Percentiles rank a stretch among this genome's conserved stretches.
Evolutionary conservation across 2,888 invertebrate genomes (phyloP).

Genomic region (Xanthorhoe spadicearia): DNA sequence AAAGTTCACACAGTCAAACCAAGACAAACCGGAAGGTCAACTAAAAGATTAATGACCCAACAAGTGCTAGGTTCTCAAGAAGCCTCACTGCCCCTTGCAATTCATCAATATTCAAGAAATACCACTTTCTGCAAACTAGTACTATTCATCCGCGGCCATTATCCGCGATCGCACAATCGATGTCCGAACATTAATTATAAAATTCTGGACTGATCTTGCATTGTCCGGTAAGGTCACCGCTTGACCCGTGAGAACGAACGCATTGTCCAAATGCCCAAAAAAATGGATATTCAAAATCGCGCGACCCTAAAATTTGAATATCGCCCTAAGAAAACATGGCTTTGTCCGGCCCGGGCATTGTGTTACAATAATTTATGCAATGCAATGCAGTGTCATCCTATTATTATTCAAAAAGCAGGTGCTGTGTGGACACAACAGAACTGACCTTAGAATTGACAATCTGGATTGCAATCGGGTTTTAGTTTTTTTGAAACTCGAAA

Average conservation of each 20-base stretch:
- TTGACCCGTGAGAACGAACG: slow-evolving; percentile 82
- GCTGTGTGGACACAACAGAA: slow-evolving; percentile 65
- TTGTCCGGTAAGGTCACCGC: slow-evolving; percentile 77
- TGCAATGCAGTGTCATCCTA: slow-evolving; percentile 65
- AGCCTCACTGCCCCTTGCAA: slow-evolving; percentile 50
- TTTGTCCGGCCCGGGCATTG: slow-evolving; percentile 51
- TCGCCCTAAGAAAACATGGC: slow-evolving; percentile 78
- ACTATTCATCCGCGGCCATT: slow-evolving; percentile 65
- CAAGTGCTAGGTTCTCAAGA: slow-evolving; percentile 77
- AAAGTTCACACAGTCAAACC: slow-evolving; percentile 36
- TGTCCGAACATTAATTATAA: slow-evolving; percentile 80
- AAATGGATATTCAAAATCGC: slow-evolving; percentile 67
- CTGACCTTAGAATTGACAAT: slow-evolving; percentile 68
- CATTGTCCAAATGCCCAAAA: slow-evolving; percentile 55
- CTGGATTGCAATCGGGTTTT: slow-evolving; percentile 39
- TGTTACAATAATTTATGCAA: slow-evolving; percentile 73
- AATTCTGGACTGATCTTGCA: slow-evolving; percentile 70
- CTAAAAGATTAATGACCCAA: slow-evolving; percentile 68
- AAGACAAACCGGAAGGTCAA: slow-evolving; percentile 66
- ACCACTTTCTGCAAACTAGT: slow-evolving; percentile 73
- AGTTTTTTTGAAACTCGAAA: slow-evolving; percentile 26
- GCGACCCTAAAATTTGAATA: slow-evolving; percentile 83
- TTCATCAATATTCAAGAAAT: slow-evolving; percentile 81
- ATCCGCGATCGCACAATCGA: slow-evolving; percentile 75
- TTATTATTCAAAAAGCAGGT: slow-evolving; percentile 81